Conservation (phyloP, 1,140 invertebrate genomes). For the Pogonomyrmex barbatus region DNA sequence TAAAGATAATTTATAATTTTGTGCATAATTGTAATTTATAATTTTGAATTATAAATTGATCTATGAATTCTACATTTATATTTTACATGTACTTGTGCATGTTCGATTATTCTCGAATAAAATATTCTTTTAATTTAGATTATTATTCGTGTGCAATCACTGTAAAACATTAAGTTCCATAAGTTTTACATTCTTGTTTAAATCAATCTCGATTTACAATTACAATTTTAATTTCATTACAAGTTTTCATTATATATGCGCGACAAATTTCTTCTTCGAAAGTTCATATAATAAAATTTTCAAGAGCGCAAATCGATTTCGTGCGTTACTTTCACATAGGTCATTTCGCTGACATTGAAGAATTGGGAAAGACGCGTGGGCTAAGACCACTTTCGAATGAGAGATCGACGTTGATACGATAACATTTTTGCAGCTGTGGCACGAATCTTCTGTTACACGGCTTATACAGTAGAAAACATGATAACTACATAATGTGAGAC, state of each 20-base stretch:
- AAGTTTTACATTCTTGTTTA: not conserved
- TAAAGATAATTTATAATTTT: too few relatives aligned
- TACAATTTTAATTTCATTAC: not conserved
- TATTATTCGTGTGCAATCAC: not conserved
- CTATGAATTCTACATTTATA: not conserved
- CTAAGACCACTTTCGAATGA: not conserved
- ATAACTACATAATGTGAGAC: slow-evolving; percentile 33
- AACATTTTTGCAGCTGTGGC: slow-evolving; percentile 20
- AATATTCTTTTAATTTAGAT: not conserved
- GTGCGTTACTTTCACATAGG: slow-evolving; percentile 19
- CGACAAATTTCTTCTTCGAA: not conserved
- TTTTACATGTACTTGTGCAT: too few relatives aligned
- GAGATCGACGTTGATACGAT: not conserved
- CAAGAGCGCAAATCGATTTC: not conserved
- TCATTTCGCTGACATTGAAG: slow-evolving; percentile 16
- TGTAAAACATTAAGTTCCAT: not conserved
- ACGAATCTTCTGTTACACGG: slow-evolving; percentile 9
- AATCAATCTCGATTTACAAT: not conserved
- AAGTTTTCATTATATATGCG: not conserved
- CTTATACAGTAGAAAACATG: slow-evolving; percentile 3
- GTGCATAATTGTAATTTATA: too few relatives aligned
- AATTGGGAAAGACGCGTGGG: slow-evolving; percentile 12
- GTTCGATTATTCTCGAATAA: not conserved
- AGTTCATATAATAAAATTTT: not conserved
- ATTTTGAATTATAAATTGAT: not conserved